Evolutionary conservation across 2,113 vertebrate species (phyloP).

Genomic region (Microcebus murinus): DNA sequence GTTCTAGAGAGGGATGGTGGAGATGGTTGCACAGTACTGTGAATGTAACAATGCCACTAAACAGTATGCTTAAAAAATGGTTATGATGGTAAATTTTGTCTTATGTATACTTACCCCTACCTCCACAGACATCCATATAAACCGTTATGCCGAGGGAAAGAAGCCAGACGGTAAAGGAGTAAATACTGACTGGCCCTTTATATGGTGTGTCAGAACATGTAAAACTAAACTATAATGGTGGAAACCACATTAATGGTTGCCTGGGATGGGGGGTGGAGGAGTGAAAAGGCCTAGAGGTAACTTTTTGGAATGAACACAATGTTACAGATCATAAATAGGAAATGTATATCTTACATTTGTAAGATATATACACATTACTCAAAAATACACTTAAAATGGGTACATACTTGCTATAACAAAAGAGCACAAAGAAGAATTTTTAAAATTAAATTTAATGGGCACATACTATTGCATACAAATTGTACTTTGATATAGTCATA

Average conservation of each 20-base stretch:
- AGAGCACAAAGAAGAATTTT: too few species aligned
- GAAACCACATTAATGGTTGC: neutral
- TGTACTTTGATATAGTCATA: neutral
- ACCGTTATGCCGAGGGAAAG: neutral
- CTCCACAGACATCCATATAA: neutral
- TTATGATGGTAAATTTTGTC: neutral
- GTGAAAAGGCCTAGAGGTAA: neutral
- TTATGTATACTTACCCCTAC: neutral
- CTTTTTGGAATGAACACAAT: neutral
- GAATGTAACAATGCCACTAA: neutral
- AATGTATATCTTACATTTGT: neutral
- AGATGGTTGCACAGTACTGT: neutral
- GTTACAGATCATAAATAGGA: neutral
- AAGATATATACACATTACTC: neutral
- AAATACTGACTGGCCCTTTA: neutral
- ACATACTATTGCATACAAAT: neutral
- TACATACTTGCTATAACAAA: too few species aligned
- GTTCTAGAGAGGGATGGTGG: neutral
- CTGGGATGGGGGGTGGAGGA: neutral
- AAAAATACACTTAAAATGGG: neutral
- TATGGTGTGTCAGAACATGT: neutral
- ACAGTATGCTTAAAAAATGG: neutral
- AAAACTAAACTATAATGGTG: neutral
- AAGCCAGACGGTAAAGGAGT: neutral
- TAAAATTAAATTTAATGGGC: neutral